Evolutionary conservation across 2,113 vertebrate species (phyloP), one percentile per base, ranked within the genome.

Genomic region (Dicerorhinus sumatrensis): DNA sequence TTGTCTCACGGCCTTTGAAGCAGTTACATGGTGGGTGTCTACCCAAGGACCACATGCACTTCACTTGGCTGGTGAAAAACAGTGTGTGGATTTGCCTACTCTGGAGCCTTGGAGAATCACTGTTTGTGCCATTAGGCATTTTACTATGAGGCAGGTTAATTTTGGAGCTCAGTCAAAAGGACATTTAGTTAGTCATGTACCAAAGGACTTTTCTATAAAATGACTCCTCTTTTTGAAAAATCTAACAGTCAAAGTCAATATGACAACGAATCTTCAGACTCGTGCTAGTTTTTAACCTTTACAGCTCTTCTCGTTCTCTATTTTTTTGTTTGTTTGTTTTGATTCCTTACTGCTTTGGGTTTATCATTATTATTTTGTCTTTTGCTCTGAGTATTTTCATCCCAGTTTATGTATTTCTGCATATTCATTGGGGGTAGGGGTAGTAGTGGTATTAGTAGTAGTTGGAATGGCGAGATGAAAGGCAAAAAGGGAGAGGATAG

Each of bases 381-480:
- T 75, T 23, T 58, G 10, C 31, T 31, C 63, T 39, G 18, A 85
- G 27, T 48, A 25, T 4, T 51, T 21, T 42, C 39, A 42, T 67
- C 31, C 13, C 25, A 42, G 3, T 29, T 21, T 17, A 12, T 25
- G 13, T 33, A 17, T 84, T 48, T 29, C 62, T 54, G 21, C 3
- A 0, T 20, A 16, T 3, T 87, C 5, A 0, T 0, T 21, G 8
- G 8, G 21, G 2, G 2, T 8, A 16, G 13, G 10, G 13, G 2
- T 7, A 14, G 4, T 5, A 2, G 10, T 20, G 33, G 9, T 21
- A 7, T 33, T 3, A 6, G 42, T 25, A 8, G 14, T 31, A 13
- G 51, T 27, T 63, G 27, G 42, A 77, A 51, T 14, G 8, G 2
- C 70, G 25, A 58, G 62, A 11, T 11, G 36, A 60, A 27, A 60